phyloP scores from a whole-genome alignment of 1,140 invertebrate genomes.

The Pogonomyrmex californicus region DNA sequence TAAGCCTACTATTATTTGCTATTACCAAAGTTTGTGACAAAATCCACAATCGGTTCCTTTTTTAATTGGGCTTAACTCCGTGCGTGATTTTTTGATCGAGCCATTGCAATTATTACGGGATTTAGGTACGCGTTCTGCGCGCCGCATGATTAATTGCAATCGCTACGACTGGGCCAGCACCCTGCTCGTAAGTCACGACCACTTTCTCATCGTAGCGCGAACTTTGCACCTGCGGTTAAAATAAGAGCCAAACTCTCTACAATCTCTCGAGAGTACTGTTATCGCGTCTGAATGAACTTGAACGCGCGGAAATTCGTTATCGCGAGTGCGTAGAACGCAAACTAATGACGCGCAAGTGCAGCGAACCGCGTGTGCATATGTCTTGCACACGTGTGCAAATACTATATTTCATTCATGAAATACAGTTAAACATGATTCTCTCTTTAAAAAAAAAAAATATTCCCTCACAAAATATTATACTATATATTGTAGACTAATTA shows the following conservation, averaged over 20 bases:
- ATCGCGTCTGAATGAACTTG: slow-evolving; percentile 45
- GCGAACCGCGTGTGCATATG: neutral
- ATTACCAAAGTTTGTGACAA: slow-evolving; percentile 3
- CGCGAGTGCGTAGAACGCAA: slow-evolving; percentile 12
- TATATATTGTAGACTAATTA: neutral
- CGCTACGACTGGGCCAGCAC: slow-evolving; percentile 25
- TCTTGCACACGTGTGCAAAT: slow-evolving; percentile 3
- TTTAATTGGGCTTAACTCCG: slow-evolving; percentile 11
- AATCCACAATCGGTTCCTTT: slow-evolving; percentile 11
- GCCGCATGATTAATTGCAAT: slow-evolving; percentile 63
- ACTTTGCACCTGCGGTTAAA: slow-evolving; percentile 53
- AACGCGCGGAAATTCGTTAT: slow-evolving; percentile 25
- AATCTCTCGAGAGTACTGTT: slow-evolving; percentile 39
- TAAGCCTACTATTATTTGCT: neutral
- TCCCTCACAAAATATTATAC: neutral
- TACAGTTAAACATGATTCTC: neutral
- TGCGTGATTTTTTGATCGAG: neutral
- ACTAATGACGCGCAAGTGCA: slow-evolving; percentile 42
- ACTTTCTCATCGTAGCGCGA: slow-evolving; percentile 58
- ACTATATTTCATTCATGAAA: slow-evolving; percentile 36
- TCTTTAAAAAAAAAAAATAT: neutral
- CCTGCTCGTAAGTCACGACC: slow-evolving; percentile 65
- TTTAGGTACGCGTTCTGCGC: slow-evolving; percentile 55
- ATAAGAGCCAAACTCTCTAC: slow-evolving; percentile 8
- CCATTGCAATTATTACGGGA: slow-evolving; percentile 54